phyloP scores from a whole-genome alignment of 1,140 invertebrate genomes.

The Glossosoma conforme region DNA sequence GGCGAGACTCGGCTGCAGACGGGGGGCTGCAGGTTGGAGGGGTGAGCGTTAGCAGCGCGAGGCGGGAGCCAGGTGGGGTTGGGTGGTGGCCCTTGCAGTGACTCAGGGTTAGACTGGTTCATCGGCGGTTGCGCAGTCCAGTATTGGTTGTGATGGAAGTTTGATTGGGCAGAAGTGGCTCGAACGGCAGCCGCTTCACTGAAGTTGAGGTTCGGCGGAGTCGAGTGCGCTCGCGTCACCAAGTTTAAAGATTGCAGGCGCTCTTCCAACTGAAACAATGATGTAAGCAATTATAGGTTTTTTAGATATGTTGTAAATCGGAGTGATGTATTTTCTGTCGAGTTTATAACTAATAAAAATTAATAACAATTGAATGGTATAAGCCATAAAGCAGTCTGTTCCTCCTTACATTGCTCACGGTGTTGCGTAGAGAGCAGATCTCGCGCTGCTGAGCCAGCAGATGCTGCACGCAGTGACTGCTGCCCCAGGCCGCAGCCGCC shows the following conservation, averaged over 20 bases:
- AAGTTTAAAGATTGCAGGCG: conserved; percentile 18
- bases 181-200: conserved; percentile 8
- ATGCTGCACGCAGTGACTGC: conserved; percentile 41
- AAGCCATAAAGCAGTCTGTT: not conserved
- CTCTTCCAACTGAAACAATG: conserved; percentile 28
- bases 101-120: conserved; percentile 6
- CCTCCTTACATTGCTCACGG: conserved; percentile 38
- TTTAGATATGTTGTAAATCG: no score
- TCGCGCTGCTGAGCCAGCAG: conserved; percentile 43
- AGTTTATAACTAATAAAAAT: not conserved
- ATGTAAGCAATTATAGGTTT: not conserved
- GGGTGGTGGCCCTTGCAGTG: not conserved
- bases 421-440: conserved; percentile 40
- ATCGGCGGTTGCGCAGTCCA: conserved; percentile 21
- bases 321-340: no score
- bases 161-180: conserved; percentile 15
- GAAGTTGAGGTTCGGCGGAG: conserved; percentile 13
- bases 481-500: conserved; percentile 19
- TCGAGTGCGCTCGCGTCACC: conserved; percentile 20
- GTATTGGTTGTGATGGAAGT: conserved; percentile 11
- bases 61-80: not conserved
- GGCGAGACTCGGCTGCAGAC: not conserved
- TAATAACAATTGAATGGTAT: not conserved
- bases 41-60: conserved; percentile 2
- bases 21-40: conserved; percentile 9